phyloP scores from a whole-genome alignment of 2,888 invertebrate species.

The Chrysolina oricalcia region DNA sequence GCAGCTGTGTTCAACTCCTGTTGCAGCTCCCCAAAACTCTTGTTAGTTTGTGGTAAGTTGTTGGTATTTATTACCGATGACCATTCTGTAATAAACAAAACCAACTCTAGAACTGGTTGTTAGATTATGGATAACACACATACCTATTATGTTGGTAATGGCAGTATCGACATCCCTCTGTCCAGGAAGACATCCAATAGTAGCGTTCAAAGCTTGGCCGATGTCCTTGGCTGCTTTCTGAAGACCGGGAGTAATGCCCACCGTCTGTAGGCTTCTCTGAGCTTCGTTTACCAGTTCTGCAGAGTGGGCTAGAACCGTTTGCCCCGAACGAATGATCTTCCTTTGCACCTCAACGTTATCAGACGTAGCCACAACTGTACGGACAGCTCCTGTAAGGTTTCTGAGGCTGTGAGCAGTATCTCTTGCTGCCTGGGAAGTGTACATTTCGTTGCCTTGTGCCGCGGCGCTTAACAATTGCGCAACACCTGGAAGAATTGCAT shows the following conservation, averaged over 20 bases:
- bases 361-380: constrained; percentile 85
- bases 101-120: background rate
- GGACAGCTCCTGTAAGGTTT: constrained; percentile 78
- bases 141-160: constrained; percentile 82
- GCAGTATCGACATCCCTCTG: constrained; percentile 95
- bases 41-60: constrained; percentile 84
- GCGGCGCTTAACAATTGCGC: constrained; percentile 91
- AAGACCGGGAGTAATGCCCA: constrained; percentile 79
- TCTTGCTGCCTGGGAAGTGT: constrained; percentile 86
- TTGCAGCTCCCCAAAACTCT: constrained; percentile 87
- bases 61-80: constrained; percentile 82
- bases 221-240: constrained; percentile 85
- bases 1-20: constrained; percentile 90
- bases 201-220: constrained; percentile 75
- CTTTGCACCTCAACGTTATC: constrained; percentile 74
- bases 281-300: constrained; percentile 75
- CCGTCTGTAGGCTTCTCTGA: constrained; percentile 81
- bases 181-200: constrained; percentile 91
- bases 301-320: constrained; percentile 74
- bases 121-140: background rate
- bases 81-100: constrained; percentile 72
- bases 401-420: constrained; percentile 86
- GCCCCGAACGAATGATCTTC: constrained; percentile 81
- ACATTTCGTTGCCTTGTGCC: constrained; percentile 85
- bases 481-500: constrained; percentile 72